Evolutionary conservation across 2,888 invertebrate genomes (phyloP), one percentile per base, ranked within the genome.

Genomic region (Agrypnus murinus): DNA sequence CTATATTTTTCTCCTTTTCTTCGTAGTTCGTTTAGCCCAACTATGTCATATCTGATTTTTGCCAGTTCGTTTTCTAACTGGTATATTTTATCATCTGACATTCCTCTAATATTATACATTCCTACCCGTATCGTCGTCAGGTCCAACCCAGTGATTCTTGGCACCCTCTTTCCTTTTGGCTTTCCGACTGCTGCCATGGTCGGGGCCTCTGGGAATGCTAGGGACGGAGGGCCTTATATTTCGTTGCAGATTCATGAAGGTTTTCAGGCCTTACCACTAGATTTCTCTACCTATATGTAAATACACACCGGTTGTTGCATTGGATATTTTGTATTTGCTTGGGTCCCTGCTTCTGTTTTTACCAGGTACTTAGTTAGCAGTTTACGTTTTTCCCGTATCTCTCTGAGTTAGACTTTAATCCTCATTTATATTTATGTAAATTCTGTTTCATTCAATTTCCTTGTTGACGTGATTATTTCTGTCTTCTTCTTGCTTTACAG

Each of bases 211-310:
- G 12, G 38, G 58, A 58, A 17, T 58, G 58, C 40, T 58, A 40
- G 10, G 40, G n/a, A 58, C 58, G 38, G 58, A 58, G 7, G 58
- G 17, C 38, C 40, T 58, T 58, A n/a, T 38, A 58, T 58, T 58
- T 12, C 9, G 17, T 5, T 46, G 2, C 32, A 19, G 53, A 53
- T 32, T 53, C 5, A 19, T 53, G n/a, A 12, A 53, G 12, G 32
- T 10, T 53, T n/a, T 32, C 12, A 32, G 53, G 34, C 32, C 53
- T 32, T 6, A 53, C 12, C 31, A 53, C n/a, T n/a, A n/a, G n/a
- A n/a, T n/a, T n/a, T n/a, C n/a, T n/a, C n/a, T n/a, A n/a, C n/a
- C n/a, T n/a, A n/a, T n/a, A n/a, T n/a, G n/a, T n/a, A n/a, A n/a
- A n/a, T n/a, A n/a, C n/a, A n/a, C n/a, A n/a, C n/a, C n/a, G n/a